phyloP scores from a whole-genome alignment of 2,113 vertebrate species.

The Sebastes fasciatus region DNA sequence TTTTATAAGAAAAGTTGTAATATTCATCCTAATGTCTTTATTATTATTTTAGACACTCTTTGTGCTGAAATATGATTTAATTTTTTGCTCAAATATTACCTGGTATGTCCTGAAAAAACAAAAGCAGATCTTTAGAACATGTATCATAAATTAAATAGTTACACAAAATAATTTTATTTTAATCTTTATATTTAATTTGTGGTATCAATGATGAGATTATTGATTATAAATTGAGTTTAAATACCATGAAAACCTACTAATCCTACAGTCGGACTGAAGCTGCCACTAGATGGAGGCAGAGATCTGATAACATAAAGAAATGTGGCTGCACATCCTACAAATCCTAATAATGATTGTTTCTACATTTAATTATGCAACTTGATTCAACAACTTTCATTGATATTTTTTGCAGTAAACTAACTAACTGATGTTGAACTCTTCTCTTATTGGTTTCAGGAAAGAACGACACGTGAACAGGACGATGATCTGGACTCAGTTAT shows the following conservation, averaged over 20 bases:
- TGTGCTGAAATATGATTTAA: too few relatives aligned
- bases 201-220: neutral
- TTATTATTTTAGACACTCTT: too few relatives aligned
- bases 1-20: neutral
- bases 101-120: neutral
- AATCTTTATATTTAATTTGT: neutral
- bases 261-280: neutral
- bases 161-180: too few relatives aligned
- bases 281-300: slow-evolving; percentile 49
- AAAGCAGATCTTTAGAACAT: too few relatives aligned
- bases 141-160: too few relatives aligned
- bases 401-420: neutral
- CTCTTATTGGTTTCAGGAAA: neutral
- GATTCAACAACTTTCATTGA: neutral
- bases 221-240: neutral
- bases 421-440: neutral
- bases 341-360: too few relatives aligned
- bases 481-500: neutral
- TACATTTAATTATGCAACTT: neutral
- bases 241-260: neutral
- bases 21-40: too few relatives aligned
- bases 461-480: neutral
- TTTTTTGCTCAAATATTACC: too few relatives aligned
- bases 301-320: too few relatives aligned
- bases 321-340: too few relatives aligned